These are phyloP conservation scores for Smittia aterrima DNA, from an alignment of 2,888 invertebrate species.

Conservation along the genomic window DNA sequence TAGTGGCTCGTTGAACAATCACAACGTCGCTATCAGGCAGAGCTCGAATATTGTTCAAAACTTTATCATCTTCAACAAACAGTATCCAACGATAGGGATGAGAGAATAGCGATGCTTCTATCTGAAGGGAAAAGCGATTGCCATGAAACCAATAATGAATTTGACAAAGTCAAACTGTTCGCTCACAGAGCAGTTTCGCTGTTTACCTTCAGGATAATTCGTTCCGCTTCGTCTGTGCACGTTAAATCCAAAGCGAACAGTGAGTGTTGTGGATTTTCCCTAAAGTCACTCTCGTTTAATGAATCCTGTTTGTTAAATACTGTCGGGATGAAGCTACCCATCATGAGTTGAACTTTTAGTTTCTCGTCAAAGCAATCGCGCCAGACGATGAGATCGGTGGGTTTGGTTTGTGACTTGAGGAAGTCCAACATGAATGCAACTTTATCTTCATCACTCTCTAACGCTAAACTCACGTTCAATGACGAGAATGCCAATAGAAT, in stretches of 20 bases:
- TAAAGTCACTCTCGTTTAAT: constrained; percentile 31
- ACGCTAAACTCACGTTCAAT: not conserved
- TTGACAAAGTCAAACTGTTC: not conserved
- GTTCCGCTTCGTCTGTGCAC: constrained; percentile 24
- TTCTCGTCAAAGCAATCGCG: constrained; percentile 1
- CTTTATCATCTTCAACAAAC: constrained; percentile 5
- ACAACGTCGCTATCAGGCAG: constrained; percentile 19
- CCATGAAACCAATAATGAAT: not conserved
- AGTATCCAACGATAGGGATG: constrained; percentile 35
- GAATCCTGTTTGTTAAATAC: constrained; percentile 22
- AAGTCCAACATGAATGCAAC: constrained; percentile 25
- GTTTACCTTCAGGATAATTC: constrained; percentile 34
- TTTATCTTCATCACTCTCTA: not conserved
- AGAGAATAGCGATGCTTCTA: not conserved
- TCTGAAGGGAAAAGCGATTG: not conserved
- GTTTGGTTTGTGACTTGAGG: constrained; percentile 22
- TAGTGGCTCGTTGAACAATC: not conserved
- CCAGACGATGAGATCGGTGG: constrained; percentile 19
- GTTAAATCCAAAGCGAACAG: constrained; percentile 24
- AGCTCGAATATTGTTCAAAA: constrained; percentile 8
- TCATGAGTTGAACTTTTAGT: constrained; percentile 22
- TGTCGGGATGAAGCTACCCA: constrained; percentile 10
- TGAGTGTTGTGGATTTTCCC: constrained; percentile 23
- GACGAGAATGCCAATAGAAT: not conserved
- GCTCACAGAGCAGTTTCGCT: too few relatives aligned